Conservation (phyloP, 2,113 vertebrate genomes). For the Dendrocopos noguchii region DNA sequence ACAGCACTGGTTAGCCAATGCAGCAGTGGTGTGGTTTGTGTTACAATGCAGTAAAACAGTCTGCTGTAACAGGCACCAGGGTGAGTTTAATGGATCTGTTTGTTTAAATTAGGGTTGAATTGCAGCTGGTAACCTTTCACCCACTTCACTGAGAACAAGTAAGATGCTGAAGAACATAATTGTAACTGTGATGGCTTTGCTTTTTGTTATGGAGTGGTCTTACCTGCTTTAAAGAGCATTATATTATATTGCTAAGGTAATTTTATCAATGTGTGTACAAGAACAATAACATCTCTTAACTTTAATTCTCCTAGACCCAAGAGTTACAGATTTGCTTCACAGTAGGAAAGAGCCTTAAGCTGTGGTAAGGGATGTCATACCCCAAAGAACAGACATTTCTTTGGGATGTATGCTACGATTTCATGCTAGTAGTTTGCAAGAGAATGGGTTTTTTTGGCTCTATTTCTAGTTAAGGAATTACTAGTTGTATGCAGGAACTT, state of each 20-base stretch:
- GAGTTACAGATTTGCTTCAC: background rate
- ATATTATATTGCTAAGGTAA: background rate
- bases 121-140: conserved; percentile 32
- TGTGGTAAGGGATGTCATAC: background rate
- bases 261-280: background rate
- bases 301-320: background rate
- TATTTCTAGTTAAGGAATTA: background rate
- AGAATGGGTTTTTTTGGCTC: background rate
- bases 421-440: background rate
- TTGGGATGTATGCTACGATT: background rate
- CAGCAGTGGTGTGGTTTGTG: background rate
- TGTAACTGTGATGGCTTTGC: background rate
- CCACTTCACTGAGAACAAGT: background rate
- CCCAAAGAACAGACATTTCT: background rate
- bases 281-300: background rate
- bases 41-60: background rate
- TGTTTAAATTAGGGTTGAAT: background rate
- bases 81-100: background rate
- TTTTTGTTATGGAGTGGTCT: background rate
- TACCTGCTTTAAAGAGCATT: background rate
- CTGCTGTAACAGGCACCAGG: background rate
- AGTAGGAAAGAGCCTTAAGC: background rate
- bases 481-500: background rate
- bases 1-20: rapidly evolving
- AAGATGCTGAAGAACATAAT: background rate